Percentiles rank a stretch among this genome's conserved stretches.
phyloP scores from a whole-genome alignment of 2,888 invertebrate genomes.

The Phyllotreta cruciferae region DNA sequence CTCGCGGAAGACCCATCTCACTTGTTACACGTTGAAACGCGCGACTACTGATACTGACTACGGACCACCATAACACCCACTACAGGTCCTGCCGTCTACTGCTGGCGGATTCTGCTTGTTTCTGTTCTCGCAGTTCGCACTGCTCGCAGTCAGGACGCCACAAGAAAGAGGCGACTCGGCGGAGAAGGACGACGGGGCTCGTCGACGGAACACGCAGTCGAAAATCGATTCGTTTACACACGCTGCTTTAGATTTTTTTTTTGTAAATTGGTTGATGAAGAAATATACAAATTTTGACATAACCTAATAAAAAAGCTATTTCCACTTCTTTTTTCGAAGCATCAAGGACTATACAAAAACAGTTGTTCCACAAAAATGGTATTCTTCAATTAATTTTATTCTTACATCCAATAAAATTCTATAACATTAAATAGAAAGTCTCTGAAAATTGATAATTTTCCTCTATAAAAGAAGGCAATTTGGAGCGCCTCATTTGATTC shows the following conservation, averaged over 20 bases:
- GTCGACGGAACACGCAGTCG: slow-evolving; percentile 40
- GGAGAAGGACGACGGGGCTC: slow-evolving; percentile 34
- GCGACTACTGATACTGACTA: slow-evolving; percentile 25
- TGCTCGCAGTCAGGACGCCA: slow-evolving; percentile 26
- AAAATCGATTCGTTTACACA: slow-evolving; percentile 39
- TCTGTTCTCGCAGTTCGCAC: slow-evolving; percentile 28
- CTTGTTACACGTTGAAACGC: slow-evolving; percentile 30
- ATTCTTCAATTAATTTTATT: no score
- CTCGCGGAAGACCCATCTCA: slow-evolving; percentile 38
- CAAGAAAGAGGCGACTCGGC: slow-evolving; percentile 16
- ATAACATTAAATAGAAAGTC: no score
- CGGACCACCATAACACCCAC: slow-evolving; percentile 38
- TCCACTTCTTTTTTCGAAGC: no score
- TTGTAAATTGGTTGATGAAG: background rate
- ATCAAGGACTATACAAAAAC: no score
- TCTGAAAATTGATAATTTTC: no score
- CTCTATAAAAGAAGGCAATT: no score
- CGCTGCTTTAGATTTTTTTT: background rate
- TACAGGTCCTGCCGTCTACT: slow-evolving; percentile 28
- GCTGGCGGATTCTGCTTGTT: slow-evolving; percentile 16
- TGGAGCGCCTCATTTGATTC: no score
- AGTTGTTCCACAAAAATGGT: no score
- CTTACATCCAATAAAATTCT: no score
- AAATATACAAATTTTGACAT: background rate
- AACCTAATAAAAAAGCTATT: background rate